Percentiles rank a stretch among this genome's conserved stretches.
These are phyloP conservation scores for Sceloporus tristichus DNA, from an alignment of 2,113 vertebrate species.

Conservation along the genomic window DNA sequence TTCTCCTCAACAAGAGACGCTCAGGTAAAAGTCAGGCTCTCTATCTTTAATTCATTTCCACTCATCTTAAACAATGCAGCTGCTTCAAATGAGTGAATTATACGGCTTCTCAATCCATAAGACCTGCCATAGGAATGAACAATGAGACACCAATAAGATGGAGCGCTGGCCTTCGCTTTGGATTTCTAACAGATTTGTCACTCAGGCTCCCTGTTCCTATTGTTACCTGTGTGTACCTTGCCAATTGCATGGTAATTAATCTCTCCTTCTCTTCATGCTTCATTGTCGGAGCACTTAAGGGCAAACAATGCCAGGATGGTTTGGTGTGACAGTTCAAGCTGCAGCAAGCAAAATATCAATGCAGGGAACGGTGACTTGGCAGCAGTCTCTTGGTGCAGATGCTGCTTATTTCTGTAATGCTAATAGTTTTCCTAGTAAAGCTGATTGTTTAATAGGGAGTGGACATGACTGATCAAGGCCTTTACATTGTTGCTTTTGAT, in stretches of 20 bases:
- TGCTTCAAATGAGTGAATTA: constrained; percentile 29
- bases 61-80: constrained; percentile 46
- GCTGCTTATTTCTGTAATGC: constrained; percentile 39
- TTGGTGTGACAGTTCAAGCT: not conserved
- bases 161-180: constrained; percentile 36
- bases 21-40: not conserved
- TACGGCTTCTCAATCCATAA: constrained; percentile 6
- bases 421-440: constrained; percentile 39
- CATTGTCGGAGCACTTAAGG: not conserved
- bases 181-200: constrained; percentile 18
- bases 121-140: constrained; percentile 41
- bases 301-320: constrained; percentile 23
- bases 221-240: not conserved
- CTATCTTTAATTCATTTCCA: constrained; percentile 53
- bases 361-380: fast-evolving
- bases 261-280: constrained; percentile 23
- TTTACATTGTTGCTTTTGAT: constrained; percentile 28
- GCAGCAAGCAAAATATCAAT: not conserved
- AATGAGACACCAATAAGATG: constrained; percentile 56
- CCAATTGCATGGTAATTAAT: constrained; percentile 50
- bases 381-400: not conserved
- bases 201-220: not conserved
- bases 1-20: constrained; percentile 23
- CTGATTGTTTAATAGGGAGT: constrained; percentile 38
- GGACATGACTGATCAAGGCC: constrained; percentile 35